Evolutionary conservation across 2,888 invertebrate species (phyloP), one percentile per base, ranked within the genome.

Genomic region (Drosophila meridiana): DNA sequence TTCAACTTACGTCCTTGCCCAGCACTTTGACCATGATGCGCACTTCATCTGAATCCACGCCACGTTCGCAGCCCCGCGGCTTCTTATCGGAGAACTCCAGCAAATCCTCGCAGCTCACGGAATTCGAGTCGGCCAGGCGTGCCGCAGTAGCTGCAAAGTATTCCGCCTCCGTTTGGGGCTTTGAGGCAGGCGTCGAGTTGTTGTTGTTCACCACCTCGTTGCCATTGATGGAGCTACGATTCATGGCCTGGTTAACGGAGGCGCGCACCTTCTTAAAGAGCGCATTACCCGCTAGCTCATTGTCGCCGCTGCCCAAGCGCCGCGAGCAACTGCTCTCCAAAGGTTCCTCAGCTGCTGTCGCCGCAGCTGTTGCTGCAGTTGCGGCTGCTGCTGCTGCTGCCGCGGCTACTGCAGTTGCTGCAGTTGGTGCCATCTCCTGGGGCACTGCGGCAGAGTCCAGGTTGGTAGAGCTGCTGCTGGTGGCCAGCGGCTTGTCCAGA

Each of bases 101-200:
- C 66, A 98, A 94, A 93, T 98, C 98, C 92, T 98, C 98, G 85
- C 98, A 98, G 56, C 97, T 98, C 1, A 98, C 98, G 83, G 97
- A 96, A 90, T 98, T 97, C 55, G 96, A 95, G 90, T 93, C 89
- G 87, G 93, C 78, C 80, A 93, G 68, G 3, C 90, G 86, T 4
- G 89, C 89, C 1, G 87, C 90, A 28, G 83, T 87, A 2, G 87
- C 86, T 13, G 91, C 85, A 81, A 91, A 91, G 43, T 87, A 85
- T 63, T 91, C 91, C 1, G 89, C 88, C 66, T 92, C 91, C 1
- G 91, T 91, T 78, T 88, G 88, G 0, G 82, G 77, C 56, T 85
- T 87, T 3, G 64, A 62, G 7, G 59, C 43, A 36, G 83, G 34
- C 9, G 43, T 9, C 3, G 52, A 52, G 34, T 52, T 36, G 13